Base-by-base conservation (phyloP, 2,888 invertebrate species). In the Drosophila mimetica region DNA sequence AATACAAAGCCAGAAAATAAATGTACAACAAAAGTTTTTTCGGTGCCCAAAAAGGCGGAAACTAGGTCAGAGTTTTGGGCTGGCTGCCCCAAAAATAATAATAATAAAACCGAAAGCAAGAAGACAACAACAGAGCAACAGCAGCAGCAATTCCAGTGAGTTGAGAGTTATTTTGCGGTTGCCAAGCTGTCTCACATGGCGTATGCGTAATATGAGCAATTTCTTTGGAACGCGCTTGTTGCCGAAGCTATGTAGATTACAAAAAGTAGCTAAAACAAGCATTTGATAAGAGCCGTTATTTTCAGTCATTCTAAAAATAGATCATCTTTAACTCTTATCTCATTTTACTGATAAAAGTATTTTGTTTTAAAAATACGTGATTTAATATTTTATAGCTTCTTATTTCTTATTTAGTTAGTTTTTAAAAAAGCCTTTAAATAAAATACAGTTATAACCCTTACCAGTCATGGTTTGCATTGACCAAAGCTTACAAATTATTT, bases 11-110 rank as follows among this genome's bases (percentile, higher is more conserved):
- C 42, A 36, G 52, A 67, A 71, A 51, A 58, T 54, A 69, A 55
- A 66, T 54, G 34, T 34, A 64, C 67, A 70, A 66, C 42, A 75
- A 69, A 65, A 58, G 57, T 28, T 65, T 65, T 63, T 63, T 67
- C 48, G 74, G 66, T 88, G 78, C 79, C 80, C 59, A 86, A 88
- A 88, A 64, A 79, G 72, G 88, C 86, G 83, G 75, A 88, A 85
- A 85, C 76, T 85, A 71, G 84, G 88, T 84, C 83, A 84, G 70
- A 79, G 75, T 84, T 74, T 64, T 71, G 60, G 52, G 61, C 69
- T 51, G 48, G 50, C 57, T 67, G 71, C 70, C 74, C 41, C 61
- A 51, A 47, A 73, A 72, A 73, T 73, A 51, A 44, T 70, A 72
- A 73, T 73, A 51, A 44, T 70, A 72, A 73, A 74, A 18, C 57